phyloP scores from a whole-genome alignment of 2,113 vertebrate genomes.

The Hyperopisus bebe region DNA sequence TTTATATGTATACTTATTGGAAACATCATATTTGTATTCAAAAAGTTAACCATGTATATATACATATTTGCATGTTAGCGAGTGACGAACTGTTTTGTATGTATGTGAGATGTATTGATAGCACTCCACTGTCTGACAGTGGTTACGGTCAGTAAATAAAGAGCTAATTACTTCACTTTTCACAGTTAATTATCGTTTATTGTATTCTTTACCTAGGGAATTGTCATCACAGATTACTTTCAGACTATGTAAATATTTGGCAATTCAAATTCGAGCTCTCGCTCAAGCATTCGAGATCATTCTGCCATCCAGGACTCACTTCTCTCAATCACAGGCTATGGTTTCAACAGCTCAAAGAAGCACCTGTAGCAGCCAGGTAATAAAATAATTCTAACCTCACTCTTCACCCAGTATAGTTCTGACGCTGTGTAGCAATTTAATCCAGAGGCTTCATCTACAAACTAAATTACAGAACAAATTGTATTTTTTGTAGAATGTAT shows the following conservation, averaged over 20 bases:
- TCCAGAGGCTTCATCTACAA: neutral
- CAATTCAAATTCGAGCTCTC: neutral
- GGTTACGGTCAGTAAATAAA: conserved; percentile 60
- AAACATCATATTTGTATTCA: conserved; percentile 26
- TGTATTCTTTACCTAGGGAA: neutral
- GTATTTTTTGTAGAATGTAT: neutral
- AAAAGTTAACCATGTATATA: conserved; percentile 49
- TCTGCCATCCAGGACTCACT: neutral
- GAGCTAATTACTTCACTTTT: conserved; percentile 15
- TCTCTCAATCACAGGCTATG: neutral
- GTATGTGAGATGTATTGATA: conserved; percentile 41
- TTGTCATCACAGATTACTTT: neutral
- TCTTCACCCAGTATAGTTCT: neutral
- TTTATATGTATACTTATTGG: neutral
- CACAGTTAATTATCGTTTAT: neutral
- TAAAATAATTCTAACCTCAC: neutral
- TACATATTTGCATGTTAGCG: conserved; percentile 61
- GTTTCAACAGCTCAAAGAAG: neutral
- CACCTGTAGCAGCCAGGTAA: neutral
- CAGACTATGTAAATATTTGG: conserved; percentile 42
- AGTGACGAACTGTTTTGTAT: conserved; percentile 38
- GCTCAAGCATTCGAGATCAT: neutral
- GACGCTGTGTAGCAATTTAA: neutral
- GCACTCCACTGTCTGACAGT: conserved; percentile 53
- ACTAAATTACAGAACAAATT: neutral